Evolutionary conservation across 2,888 invertebrate species (phyloP), one percentile per base, ranked within the genome.

Genomic region (Stenchaetothrips biformis): DNA sequence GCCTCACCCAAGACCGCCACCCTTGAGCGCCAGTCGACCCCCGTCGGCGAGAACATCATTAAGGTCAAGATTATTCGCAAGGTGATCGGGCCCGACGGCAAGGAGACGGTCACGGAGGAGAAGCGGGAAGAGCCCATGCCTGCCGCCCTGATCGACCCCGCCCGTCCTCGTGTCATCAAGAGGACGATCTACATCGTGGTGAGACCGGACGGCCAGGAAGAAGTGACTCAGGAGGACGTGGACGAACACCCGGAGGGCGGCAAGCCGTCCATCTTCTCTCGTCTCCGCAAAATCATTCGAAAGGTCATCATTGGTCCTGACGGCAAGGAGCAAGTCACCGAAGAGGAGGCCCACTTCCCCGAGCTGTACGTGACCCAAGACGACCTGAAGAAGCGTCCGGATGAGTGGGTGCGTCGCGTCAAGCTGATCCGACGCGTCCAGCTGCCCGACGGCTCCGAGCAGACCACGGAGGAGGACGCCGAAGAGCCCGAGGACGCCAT

Each of bases 271-370:
- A 62, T 62, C 62, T 62, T 62, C 62, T 62, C 62, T 16, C 62
- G 62, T n/a, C 62, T 62, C 18, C 13, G 62, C 18, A 62, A 62
- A n/a, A 62, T 62, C 62, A 62, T 62, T 7, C 62, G 62, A 16
- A 62, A 62, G 62, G 62, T 62, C n/a, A 62, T 62, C 62, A n/a
- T n/a, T n/a, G 62, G 62, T n/a, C 62, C 62, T 7, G 62, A 62
- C 62, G 62, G 62, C 62, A 62, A 62, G 62, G 62, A 62, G 62
- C 62, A 62, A 16, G 7, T 62, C 62, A 62, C 62, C n/a, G 62
- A 62, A n/a, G 62, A 62, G 62, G 62, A 62, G n/a, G 62, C n/a
- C n/a, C 62, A 62, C 62, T 62, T 62, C 62, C 62, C 62, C n/a
- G 62, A 62, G 62, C 62, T 62, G 62, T 62, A 62, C 62, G 62